A percentile compares a stretch with the other conserved stretches of the same genome.
Conservation (phyloP, 2,113 vertebrate species). For the Tenrec ecaudatus region DNA sequence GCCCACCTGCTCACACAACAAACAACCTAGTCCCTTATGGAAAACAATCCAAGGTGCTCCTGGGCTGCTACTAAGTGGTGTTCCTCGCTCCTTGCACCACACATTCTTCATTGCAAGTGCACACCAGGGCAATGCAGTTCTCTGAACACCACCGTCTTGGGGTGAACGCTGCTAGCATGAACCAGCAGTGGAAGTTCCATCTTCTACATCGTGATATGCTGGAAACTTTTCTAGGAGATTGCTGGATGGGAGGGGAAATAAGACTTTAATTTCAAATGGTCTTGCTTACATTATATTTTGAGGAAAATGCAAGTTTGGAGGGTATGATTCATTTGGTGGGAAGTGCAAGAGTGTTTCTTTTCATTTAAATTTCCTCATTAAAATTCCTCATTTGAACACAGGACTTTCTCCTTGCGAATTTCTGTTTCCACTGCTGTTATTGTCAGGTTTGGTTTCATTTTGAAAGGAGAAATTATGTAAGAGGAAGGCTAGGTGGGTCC, state of each 20-base stretch:
- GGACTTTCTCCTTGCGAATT: slow-evolving; percentile 67
- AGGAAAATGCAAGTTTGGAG: slow-evolving; percentile 49
- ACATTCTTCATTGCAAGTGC: background rate
- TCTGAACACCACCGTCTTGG: background rate
- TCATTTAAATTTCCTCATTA: slow-evolving; percentile 66
- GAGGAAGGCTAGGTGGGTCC: background rate
- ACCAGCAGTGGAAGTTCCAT: background rate
- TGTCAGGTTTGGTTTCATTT: slow-evolving; percentile 61
- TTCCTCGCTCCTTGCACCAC: background rate
- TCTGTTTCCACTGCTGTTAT: background rate
- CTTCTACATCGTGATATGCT: background rate
- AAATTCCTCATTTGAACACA: slow-evolving; percentile 78
- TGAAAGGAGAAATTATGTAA: slow-evolving; percentile 48
- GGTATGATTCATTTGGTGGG: slow-evolving; percentile 46
- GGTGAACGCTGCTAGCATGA: background rate
- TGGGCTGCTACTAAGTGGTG: background rate
- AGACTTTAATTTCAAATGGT: slow-evolving; percentile 30
- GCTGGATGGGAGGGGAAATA: background rate
- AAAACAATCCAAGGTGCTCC: background rate
- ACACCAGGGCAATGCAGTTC: background rate
- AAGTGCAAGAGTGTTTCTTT: slow-evolving; percentile 59
- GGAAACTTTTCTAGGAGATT: background rate
- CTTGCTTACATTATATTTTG: slow-evolving; percentile 51
- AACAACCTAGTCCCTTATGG: background rate
- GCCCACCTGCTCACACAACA: background rate